A percentile compares a stretch with the other conserved stretches of the same genome.
Evolutionary conservation across 23 tunicate species (phyloP).

Genomic region (Diplosoma virens): DNA sequence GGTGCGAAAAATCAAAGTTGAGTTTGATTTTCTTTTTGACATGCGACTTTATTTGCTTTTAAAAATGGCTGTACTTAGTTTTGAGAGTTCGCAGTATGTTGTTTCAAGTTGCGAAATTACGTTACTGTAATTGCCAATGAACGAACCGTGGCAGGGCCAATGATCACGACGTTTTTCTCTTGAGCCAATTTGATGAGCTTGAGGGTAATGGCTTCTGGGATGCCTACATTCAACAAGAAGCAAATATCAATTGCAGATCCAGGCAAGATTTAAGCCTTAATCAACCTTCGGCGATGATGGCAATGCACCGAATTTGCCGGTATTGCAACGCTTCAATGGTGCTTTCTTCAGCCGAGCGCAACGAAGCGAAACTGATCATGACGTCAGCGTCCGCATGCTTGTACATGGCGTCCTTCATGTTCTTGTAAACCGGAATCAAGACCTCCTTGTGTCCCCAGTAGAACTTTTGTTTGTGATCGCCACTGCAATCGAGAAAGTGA

Average conservation of each 20-base stretch:
- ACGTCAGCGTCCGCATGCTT: slow-evolving; percentile 86
- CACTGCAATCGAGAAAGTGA: slow-evolving; percentile 34
- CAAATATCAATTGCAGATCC: neutral
- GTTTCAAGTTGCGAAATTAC: too few relatives aligned
- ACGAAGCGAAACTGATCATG: slow-evolving; percentile 87
- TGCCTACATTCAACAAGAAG: slow-evolving; percentile 40
- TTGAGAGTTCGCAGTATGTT: too few relatives aligned
- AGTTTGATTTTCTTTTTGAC: too few relatives aligned
- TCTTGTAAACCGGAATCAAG: slow-evolving; percentile 87
- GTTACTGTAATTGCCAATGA: too few relatives aligned
- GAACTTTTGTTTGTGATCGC: slow-evolving; percentile 97
- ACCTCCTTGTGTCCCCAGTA: slow-evolving; percentile 99
- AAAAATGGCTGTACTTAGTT: too few relatives aligned
- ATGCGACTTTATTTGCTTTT: too few relatives aligned
- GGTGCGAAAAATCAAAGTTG: too few relatives aligned
- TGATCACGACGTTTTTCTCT: slow-evolving; percentile 66
- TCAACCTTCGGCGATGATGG: slow-evolving; percentile 96
- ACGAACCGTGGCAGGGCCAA: slow-evolving; percentile 98
- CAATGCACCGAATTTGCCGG: slow-evolving; percentile 81
- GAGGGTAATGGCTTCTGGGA: slow-evolving; percentile 84
- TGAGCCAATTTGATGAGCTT: slow-evolving; percentile 82
- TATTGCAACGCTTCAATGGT: slow-evolving; percentile 83
- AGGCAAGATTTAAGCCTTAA: neutral
- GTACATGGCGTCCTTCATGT: slow-evolving; percentile 94
- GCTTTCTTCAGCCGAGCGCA: slow-evolving; percentile 95